Base-by-base conservation (phyloP, 2,888 invertebrate species). In the Tethea ocularis region DNA sequence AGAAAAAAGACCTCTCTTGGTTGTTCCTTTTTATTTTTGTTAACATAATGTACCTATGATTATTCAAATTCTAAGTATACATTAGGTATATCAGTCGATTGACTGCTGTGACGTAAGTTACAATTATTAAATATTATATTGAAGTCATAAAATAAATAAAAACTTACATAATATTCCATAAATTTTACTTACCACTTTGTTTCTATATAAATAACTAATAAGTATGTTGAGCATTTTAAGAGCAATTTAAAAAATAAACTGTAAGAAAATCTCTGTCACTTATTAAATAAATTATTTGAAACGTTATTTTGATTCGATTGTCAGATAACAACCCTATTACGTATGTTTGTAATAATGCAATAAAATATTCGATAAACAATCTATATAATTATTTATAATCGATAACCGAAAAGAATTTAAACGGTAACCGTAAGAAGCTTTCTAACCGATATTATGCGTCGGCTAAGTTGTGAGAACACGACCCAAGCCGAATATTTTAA, bases 401-500 rank as follows among this genome's bases (percentile, higher is more conserved):
- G 56, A 26, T 61, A 67, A 67, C 63, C 66, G 62, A 59, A 58
- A 70, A 66, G 76, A 82, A 87, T 81, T 72, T 76, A 63, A 73
- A 75, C 74, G 78, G 84, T 71, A 83, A 79, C 71, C 71, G 63
- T 63, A 67, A 69, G 61, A 65, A 65, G 73, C 71, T 78, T 74
- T 77, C 72, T 73, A 78, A 77, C 70, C 70, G 69, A 69, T 77
- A 33, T 33, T 33, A 80, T 79, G 76, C 79, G 78, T 74, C 74
- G 67, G 68, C 75, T 73, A 75, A 76, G 64, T 77, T 75, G 73
- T 74, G 63, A 73, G 72, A 68, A 64, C 67, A 66, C 66, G 60
- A 71, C 70, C 70, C 66, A 67, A 76, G 75, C 78, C 83, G 82
- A 82, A 84, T 82, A 83, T 74, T 66, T 33, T 79, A 84, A 85